Evolutionary conservation across 2,888 invertebrate species (phyloP).

Genomic region (Halictus ligatus): DNA sequence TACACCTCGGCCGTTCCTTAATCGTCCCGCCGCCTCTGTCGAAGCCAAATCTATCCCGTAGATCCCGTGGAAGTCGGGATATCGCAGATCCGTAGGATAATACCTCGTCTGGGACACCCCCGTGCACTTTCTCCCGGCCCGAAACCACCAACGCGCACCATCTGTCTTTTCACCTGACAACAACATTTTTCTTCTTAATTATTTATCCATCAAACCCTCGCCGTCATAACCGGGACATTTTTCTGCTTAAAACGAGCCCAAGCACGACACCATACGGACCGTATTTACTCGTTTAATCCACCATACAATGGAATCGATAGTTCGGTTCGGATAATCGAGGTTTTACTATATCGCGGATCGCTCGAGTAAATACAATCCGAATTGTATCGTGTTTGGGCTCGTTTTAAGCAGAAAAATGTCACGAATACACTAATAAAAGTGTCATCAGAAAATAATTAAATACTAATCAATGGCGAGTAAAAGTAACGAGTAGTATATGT

Average conservation of each 20-base stretch:
- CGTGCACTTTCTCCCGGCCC: neutral
- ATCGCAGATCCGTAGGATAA: constrained; percentile 12
- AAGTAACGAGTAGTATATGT: neutral
- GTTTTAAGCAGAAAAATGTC: neutral
- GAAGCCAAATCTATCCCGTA: constrained; percentile 43
- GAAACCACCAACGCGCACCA: neutral
- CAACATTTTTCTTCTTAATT: neutral
- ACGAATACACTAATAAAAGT: neutral
- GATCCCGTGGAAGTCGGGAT: neutral
- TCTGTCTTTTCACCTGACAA: neutral
- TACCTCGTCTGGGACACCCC: neutral
- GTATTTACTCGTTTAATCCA: neutral
- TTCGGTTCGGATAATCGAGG: neutral
- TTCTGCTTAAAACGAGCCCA: neutral
- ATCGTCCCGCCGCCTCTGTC: constrained; percentile 37
- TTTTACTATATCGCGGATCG: neutral
- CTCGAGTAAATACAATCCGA: neutral
- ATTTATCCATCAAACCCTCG: neutral
- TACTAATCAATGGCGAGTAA: neutral
- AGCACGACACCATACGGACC: neutral
- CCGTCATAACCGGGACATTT: neutral
- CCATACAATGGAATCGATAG: neutral
- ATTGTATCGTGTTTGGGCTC: neutral
- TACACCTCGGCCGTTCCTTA: constrained; percentile 56
- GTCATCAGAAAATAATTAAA: neutral